Evolutionary conservation across 2,888 invertebrate species (phyloP).

Genomic region (Tribolium freemani): DNA sequence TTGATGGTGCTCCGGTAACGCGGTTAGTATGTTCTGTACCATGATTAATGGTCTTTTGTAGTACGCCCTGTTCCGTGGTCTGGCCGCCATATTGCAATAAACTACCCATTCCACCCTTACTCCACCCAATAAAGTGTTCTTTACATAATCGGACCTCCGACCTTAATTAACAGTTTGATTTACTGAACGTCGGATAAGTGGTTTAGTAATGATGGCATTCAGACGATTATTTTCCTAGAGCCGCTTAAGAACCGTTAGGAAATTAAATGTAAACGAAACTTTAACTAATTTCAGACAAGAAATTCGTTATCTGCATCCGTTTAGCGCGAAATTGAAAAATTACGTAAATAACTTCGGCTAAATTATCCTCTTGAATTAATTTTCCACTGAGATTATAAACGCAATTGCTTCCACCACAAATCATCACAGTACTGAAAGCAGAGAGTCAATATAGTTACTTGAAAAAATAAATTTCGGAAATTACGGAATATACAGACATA

Average conservation of each 20-base stretch:
- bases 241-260: background rate
- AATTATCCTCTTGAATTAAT: background rate
- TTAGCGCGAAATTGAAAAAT: conserved; percentile 16
- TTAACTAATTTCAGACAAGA: background rate
- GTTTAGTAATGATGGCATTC: conserved; percentile 3
- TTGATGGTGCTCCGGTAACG: conserved; percentile 33
- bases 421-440: background rate
- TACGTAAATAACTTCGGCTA: conserved; percentile 3
- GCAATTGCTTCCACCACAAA: background rate
- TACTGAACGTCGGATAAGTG: conserved; percentile 22
- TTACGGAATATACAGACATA: too few relatives aligned
- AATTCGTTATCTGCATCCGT: conserved; percentile 6
- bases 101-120: conserved; percentile 9
- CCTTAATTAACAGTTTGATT: conserved; percentile 39
- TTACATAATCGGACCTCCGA: conserved; percentile 33
- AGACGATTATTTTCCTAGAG: conserved; percentile 16
- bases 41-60: conserved; percentile 41
- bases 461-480: background rate
- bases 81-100: conserved; percentile 32
- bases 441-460: background rate
- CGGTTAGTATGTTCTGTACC: conserved; percentile 31
- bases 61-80: conserved; percentile 34
- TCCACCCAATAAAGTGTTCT: conserved; percentile 29
- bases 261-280: conserved; percentile 6
- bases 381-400: conserved; percentile 1